Evolutionary conservation across 53 echinoderm and acorn worm species (phyloP), one percentile per base, ranked within the genome.

Genomic region (Echinometra lucunter): DNA sequence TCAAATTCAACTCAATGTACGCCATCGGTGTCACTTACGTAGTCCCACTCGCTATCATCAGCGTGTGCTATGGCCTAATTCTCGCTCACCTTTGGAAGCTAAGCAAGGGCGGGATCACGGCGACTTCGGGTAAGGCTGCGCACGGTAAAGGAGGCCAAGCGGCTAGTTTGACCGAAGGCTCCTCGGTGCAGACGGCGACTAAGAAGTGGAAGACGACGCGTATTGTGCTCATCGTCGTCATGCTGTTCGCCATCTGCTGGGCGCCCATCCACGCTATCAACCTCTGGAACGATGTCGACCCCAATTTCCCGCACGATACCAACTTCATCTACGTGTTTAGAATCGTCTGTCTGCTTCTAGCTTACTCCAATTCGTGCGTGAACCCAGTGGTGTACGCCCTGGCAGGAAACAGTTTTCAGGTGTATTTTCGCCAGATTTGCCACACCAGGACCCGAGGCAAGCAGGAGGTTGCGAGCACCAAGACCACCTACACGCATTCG

Each of bases 151-250:
- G 91, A 92, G 91, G 91, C 9, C 25, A 42, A 34, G 6, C 23
- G 6, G 35, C 15, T 28, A 57, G 18, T 35, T 30, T 89, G n/a
- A 40, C 66, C 27, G 89, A 93, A 58, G 96, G 97, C 38, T 96
- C 96, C 69, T 90, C 97, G 13, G 97, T 95, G 34, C 95, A 96
- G 82, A 97, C 98, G 75, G 97, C 97, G 53, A 97, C 96, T 11
- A 97, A 97, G 88, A 98, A 96, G 53, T 98, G 98, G 97, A 97
- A 97, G 92, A 97, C 97, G 12, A 98, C 98, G 8, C 95, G 95
- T 17, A 98, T 98, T n/a, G 97, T 98, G 4, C 80, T 98, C 69
- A 95, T 94, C 27, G 97, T 98, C 27, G 97, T 98, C 27, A 91
- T 98, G 74, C 93, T 98, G 4, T 98, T 98, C 66, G 98, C 97